phyloP scores from a whole-genome alignment of 2,113 vertebrate genomes.

The Actenoides hombroni region DNA sequence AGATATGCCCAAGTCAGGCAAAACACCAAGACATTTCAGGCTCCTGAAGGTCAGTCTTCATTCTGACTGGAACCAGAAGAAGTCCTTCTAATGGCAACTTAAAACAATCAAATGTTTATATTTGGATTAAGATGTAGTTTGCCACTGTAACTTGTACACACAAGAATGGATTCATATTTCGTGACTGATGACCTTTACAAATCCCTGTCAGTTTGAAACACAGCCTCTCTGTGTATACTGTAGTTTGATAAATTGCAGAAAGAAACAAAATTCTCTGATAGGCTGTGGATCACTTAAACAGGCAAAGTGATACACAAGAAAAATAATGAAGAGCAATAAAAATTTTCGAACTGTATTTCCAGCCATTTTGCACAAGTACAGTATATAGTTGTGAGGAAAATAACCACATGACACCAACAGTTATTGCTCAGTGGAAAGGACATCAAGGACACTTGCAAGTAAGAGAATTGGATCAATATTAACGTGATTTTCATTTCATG shows the following conservation, averaged over 20 bases:
- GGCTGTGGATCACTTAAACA: background rate
- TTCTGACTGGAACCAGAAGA: background rate
- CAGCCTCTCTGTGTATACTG: background rate
- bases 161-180: slow-evolving; percentile 38
- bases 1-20: background rate
- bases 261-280: background rate
- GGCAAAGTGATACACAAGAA: background rate
- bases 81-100: background rate
- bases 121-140: slow-evolving; percentile 42
- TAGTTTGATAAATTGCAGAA: background rate
- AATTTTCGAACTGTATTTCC: slow-evolving; percentile 30
- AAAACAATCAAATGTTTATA: background rate
- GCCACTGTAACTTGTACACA: slow-evolving; percentile 19
- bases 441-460: slow-evolving; percentile 91
- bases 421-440: slow-evolving; percentile 77
- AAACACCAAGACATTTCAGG: background rate
- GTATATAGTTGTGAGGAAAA: slow-evolving; percentile 58
- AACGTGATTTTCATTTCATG: slow-evolving; percentile 99
- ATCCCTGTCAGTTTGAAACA: slow-evolving; percentile 28
- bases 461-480: slow-evolving; percentile 98
- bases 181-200: slow-evolving; percentile 36
- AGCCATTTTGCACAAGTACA: slow-evolving; percentile 16
- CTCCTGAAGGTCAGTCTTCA: background rate
- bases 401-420: slow-evolving; percentile 74
- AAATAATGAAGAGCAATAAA: slow-evolving; percentile 39